Percentiles rank a stretch among this genome's conserved stretches.
Conservation (phyloP, 2,888 invertebrate genomes). For the Tiliacea citrago region DNA sequence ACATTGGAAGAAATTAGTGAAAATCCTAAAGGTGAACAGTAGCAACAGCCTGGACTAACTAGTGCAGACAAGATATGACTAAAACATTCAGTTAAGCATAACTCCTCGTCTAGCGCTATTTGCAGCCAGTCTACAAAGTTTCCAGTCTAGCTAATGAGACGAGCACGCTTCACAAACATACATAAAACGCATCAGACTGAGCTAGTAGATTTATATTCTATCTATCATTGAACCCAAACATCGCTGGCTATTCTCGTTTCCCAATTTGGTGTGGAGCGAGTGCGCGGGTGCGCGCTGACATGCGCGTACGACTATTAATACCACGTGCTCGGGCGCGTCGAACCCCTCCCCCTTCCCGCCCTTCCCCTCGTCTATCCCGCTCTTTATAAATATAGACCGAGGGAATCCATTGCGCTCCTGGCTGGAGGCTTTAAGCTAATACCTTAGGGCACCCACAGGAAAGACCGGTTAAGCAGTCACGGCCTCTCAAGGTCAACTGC, state of each 20-base stretch:
- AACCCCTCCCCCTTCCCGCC: slow-evolving; percentile 59
- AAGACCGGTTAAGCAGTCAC: too few relatives aligned
- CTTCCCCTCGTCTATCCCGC: slow-evolving; percentile 74
- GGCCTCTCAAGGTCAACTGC: too few relatives aligned
- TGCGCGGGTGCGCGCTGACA: slow-evolving; percentile 76
- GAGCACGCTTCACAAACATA: slow-evolving; percentile 20
- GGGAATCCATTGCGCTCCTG: slow-evolving; percentile 86
- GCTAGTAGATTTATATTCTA: slow-evolving; percentile 29
- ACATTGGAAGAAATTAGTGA: not conserved
- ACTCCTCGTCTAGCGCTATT: slow-evolving; percentile 51
- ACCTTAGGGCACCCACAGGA: too few relatives aligned
- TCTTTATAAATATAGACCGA: slow-evolving; percentile 84
- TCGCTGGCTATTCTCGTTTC: slow-evolving; percentile 79
- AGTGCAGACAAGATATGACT: slow-evolving; percentile 19
- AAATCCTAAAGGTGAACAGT: slow-evolving; percentile 7
- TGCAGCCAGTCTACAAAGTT: slow-evolving; percentile 51
- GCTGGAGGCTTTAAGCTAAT: too few relatives aligned
- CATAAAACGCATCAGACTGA: slow-evolving; percentile 20
- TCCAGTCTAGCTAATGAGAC: slow-evolving; percentile 26
- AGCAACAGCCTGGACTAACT: slow-evolving; percentile 9
- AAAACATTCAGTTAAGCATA: slow-evolving; percentile 28
- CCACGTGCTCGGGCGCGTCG: slow-evolving; percentile 78
- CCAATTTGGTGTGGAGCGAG: slow-evolving; percentile 86
- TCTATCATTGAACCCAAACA: slow-evolving; percentile 66
- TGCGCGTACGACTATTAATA: slow-evolving; percentile 88